Base-by-base conservation (phyloP, 2,888 invertebrate genomes). In the Argyra leucocephala region DNA sequence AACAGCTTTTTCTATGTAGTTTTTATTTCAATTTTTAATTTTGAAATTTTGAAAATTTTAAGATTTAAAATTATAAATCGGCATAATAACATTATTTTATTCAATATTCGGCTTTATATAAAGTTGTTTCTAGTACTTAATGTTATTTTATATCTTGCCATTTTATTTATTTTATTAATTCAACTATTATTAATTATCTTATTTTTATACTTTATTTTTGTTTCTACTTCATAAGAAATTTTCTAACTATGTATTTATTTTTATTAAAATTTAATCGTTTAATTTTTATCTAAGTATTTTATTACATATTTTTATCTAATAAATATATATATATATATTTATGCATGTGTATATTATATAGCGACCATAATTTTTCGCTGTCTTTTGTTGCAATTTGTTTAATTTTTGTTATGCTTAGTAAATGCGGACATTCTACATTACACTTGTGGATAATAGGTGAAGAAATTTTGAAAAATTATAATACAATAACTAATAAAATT, bases 181-280 rank as follows among this genome's bases (percentile, higher is more conserved):
- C 37, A 31, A 31, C 10, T 31, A 31, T 31, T 31, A 7, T 31
- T 31, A 31, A n/a, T n/a, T n/a, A n/a, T n/a, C n/a, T n/a, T n/a
- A n/a, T 37, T 37, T 26, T 26, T 26, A 6, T 26, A n/a, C n/a
- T 64, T 21, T 64, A 62, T 65, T 62, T 67, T 66, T 58, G 64
- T 36, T n/a, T 64, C 37, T 65, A 66, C 67, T 66, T 69, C 69
- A 68, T 69, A 69, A 69, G 69, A 69, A 65, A 68, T 68, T 37
- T 68, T 66, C 68, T 68, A 69, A 65, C 69, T 69, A 69, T 62
- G 1, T 37, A 61, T 61, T 37, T 22, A 58, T 23, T 37, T 37
- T 37, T 12, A 37, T 12, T 37, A 37, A 9, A 59, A 9, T 23
- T 59, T 4, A 21, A 59, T 23, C n/a, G n/a, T 23, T 12, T 9